Evolutionary conservation across 2,113 vertebrate species (phyloP), one percentile per base, ranked within the genome.

Genomic region (Acanthochromis polyacanthus): DNA sequence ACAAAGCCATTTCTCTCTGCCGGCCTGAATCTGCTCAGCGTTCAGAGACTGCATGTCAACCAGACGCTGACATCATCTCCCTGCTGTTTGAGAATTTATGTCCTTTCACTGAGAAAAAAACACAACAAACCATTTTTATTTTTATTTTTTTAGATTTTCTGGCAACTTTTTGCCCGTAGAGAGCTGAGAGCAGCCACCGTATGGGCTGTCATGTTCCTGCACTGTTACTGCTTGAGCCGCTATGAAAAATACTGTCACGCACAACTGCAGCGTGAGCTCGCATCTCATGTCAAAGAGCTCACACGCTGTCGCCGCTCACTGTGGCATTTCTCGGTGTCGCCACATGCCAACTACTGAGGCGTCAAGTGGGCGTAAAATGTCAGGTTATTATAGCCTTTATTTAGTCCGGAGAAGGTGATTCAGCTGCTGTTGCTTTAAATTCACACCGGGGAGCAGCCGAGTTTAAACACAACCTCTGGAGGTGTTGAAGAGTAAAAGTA

Each of bases 251-350:
- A 45, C 64, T 43, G 71, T 76, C 77, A 75, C 43, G n/a, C 68
- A 66, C 58, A 51, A n/a, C 58, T 40, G 38, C 56, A 40, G 78
- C 3, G 61, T 52, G 80, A 78, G 81, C 38, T 55, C 10, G n/a
- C 55, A 59, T 78, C 50, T 78, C 25, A n/a, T 87, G 86, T 86
- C 84, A 73, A 48, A 61, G 63, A 69, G 64, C n/a, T 60, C 67
- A 28, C 72, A 51, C 59, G 16, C 73, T 23, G 25, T 43, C 15
- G 32, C 62, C 0, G 11, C 58, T 62, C 14, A 28, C 67, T 16
- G 46, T 92, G 89, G 69, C 79, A 88, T 92, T 92, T 91, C 88
- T 82, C 71, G 45, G 61, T 57, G 82, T 82, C 78, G 46, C 75
- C 73, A 30, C 82, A 81, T 51, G 84, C 70, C 80, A 76, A 64